Base-by-base conservation (phyloP, 2,888 invertebrate genomes). In the Orthosia incerta region DNA sequence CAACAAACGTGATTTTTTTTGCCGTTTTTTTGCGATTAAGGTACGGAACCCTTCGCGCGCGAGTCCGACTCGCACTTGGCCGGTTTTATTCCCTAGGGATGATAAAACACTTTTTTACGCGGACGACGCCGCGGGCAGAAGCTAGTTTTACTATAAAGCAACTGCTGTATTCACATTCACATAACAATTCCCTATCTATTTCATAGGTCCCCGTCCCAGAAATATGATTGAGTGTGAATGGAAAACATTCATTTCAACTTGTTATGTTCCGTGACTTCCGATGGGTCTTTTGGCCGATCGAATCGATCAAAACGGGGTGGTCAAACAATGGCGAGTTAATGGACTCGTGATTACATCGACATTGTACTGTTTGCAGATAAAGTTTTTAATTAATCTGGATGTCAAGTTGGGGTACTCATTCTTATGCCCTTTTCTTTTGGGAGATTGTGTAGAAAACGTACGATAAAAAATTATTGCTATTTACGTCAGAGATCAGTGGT, bases 261-360 rank as follows among this genome's bases (percentile, higher is more conserved):
- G 39, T 39, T 56, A 55, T 72, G 18, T 62, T 26, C 16, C 11
- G 18, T 18, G 46, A 62, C 20, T 59, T 80, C 45, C 45, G 18
- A 64, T 55, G 64, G 45, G 45, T 46, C 16, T 80, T 63, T 74
- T 59, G 53, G 53, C n/a, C 45, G 45, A 80, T 55, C n/a, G 39
- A 74, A 64, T 80, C 60, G n/a, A 74, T 74, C 56, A 73, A 53
- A 62, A 76, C 53, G 53, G 55, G 53, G 20, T 53, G 48, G 46
- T 57, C 61, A 57, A 62, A 79, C 48, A 79, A 72, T 62, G 50
- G 46, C 13, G n/a, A 79, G 56, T 72, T 63, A 72, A 76, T 74
- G 51, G 51, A 80, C 48, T 48, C 51, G 46, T 53, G 23, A 39
- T 65, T n/a, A 39, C 48, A 57, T 61, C 55, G 55, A 56, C 39